phyloP scores from a whole-genome alignment of 2,888 invertebrate genomes.

The Tryphoninae sp. region DNA sequence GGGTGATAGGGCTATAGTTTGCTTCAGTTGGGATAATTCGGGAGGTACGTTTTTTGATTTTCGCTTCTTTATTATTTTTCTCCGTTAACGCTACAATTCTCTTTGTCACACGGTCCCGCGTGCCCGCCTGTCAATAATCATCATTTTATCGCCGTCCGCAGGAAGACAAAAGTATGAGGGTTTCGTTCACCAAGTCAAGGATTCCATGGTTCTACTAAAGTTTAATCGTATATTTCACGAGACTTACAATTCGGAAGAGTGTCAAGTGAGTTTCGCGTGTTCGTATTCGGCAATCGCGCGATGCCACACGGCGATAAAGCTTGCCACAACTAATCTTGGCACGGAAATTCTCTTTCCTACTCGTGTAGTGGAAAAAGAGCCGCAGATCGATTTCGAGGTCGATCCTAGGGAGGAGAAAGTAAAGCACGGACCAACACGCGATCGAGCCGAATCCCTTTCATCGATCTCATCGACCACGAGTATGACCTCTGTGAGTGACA shows the following conservation, averaged over 20 bases:
- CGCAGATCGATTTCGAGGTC: slow-evolving; percentile 81
- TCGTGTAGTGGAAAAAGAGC: slow-evolving; percentile 81
- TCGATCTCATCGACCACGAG: slow-evolving; percentile 64
- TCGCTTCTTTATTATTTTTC: background rate
- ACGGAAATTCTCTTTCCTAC: slow-evolving; percentile 88
- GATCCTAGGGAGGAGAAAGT: slow-evolving; percentile 62
- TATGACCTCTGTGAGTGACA: slow-evolving; percentile 62
- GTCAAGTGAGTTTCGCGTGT: slow-evolving; percentile 88
- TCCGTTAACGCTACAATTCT: too few relatives aligned
- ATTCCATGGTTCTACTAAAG: slow-evolving; percentile 88
- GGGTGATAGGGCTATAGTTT: slow-evolving; percentile 87
- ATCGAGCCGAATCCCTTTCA: slow-evolving; percentile 65
- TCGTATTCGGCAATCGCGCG: slow-evolving; percentile 85
- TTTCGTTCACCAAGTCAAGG: slow-evolving; percentile 87
- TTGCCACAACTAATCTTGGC: slow-evolving; percentile 85
- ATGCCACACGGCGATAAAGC: slow-evolving; percentile 88
- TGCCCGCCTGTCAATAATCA: background rate
- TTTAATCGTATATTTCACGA: slow-evolving; percentile 90
- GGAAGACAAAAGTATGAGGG: slow-evolving; percentile 86
- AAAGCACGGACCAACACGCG: slow-evolving; percentile 29
- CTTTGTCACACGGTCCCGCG: too few relatives aligned
- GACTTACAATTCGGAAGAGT: slow-evolving; percentile 89
- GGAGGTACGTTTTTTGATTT: slow-evolving; percentile 66
- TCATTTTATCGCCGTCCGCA: slow-evolving; percentile 70
- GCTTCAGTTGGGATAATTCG: slow-evolving; percentile 76